These are phyloP conservation scores for Discoglossus pictus DNA, from an alignment of 2,797 vertebrate genomes.

Conservation along the genomic window DNA sequence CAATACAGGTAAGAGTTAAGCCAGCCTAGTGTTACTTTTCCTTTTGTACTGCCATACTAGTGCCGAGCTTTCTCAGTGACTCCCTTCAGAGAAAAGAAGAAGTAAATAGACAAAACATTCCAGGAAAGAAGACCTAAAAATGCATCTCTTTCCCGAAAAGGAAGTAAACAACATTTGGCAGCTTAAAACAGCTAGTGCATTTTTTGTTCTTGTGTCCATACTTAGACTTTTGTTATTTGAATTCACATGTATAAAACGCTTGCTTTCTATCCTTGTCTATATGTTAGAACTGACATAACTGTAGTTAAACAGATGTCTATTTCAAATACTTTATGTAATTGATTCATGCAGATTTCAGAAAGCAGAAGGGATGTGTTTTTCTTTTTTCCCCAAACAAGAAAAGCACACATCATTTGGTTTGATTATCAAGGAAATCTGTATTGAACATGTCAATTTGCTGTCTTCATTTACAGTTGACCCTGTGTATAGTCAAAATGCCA, in stretches of 20 bases:
- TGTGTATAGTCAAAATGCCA: slow-evolving; percentile 73
- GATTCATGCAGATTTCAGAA: slow-evolving; percentile 56
- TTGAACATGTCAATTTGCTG: slow-evolving; percentile 62
- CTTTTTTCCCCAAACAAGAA: slow-evolving; percentile 49
- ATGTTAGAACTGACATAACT: slow-evolving; percentile 64
- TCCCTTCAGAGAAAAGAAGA: slow-evolving; percentile 63
- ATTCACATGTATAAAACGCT: slow-evolving; percentile 59
- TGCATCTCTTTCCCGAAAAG: slow-evolving; percentile 59
- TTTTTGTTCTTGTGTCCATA: slow-evolving; percentile 65
- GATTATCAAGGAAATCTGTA: slow-evolving; percentile 59
- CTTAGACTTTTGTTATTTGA: slow-evolving; percentile 61
- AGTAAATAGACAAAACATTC: slow-evolving; percentile 34
- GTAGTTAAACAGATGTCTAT: slow-evolving; percentile 53
- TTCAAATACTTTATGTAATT: slow-evolving; percentile 59
- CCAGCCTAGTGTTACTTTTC: background rate
- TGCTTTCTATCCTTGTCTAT: slow-evolving; percentile 59
- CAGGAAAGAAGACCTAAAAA: slow-evolving; percentile 49
- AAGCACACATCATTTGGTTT: slow-evolving; percentile 51
- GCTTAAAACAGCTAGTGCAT: slow-evolving; percentile 73
- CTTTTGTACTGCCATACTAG: slow-evolving; percentile 59
- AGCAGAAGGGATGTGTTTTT: slow-evolving; percentile 31
- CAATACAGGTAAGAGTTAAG: slow-evolving; percentile 53
- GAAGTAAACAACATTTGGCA: slow-evolving; percentile 58
- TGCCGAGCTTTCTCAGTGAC: slow-evolving; percentile 54
- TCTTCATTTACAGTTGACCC: slow-evolving; percentile 61